Percentiles rank a stretch among this genome's conserved stretches.
phyloP scores from a whole-genome alignment of 2,888 invertebrate species.

The Graphium colonna region DNA sequence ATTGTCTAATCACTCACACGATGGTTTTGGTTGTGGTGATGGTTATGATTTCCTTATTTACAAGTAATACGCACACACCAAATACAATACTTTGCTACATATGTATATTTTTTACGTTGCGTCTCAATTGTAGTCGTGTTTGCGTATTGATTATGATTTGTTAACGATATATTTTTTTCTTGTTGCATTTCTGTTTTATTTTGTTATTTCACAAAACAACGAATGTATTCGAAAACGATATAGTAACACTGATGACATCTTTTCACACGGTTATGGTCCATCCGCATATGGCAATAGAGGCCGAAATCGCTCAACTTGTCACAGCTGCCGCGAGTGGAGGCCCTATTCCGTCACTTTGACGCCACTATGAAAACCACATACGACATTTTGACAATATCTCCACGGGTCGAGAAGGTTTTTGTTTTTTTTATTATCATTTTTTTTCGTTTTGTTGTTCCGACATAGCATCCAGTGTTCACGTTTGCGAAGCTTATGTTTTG shows the following conservation, averaged over 20 bases:
- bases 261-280: slow-evolving; percentile 45
- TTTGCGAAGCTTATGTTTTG: slow-evolving; percentile 17
- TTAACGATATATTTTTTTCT: too few species aligned
- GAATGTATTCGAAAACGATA: not conserved
- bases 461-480: slow-evolving; percentile 25
- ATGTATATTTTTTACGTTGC: too few species aligned
- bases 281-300: slow-evolving; percentile 47
- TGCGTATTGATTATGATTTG: too few species aligned
- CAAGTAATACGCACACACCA: slow-evolving; percentile 17
- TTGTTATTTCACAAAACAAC: too few species aligned
- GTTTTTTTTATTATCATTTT: slow-evolving; percentile 34
- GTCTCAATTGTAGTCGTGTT: not conserved
- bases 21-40: slow-evolving; percentile 39
- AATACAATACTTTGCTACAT: too few species aligned
- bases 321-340: slow-evolving; percentile 70
- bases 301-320: slow-evolving; percentile 76
- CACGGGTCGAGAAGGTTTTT: slow-evolving; percentile 66
- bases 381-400: slow-evolving; percentile 67
- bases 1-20: slow-evolving; percentile 46
- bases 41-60: slow-evolving; percentile 27
- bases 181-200: too few species aligned
- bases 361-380: slow-evolving; percentile 61
- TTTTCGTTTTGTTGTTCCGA: slow-evolving; percentile 29
- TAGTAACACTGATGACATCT: slow-evolving; percentile 15
- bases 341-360: slow-evolving; percentile 67